A percentile compares a stretch with the other conserved stretches of the same genome.
phyloP scores from a whole-genome alignment of 2,888 invertebrate genomes.

The Microplitis manilae region DNA sequence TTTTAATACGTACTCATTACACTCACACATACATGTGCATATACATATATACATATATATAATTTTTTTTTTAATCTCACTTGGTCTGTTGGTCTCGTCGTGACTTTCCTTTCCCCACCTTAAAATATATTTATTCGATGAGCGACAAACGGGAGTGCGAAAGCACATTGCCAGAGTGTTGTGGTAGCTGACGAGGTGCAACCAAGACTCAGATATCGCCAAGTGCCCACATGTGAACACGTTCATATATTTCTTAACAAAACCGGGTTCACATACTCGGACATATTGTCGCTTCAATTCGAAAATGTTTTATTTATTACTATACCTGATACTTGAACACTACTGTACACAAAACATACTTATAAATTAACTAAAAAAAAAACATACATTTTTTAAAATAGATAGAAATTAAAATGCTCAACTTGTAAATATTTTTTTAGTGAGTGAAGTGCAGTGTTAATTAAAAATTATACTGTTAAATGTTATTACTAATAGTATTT shows the following conservation, averaged over 20 bases:
- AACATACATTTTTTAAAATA: too few relatives aligned
- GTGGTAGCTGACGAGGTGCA: slow-evolving; percentile 54
- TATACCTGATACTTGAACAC: too few relatives aligned
- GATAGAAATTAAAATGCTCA: too few relatives aligned
- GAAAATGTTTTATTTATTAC: too few relatives aligned
- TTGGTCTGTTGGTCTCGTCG: slow-evolving; percentile 11
- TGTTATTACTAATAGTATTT: slow-evolving; percentile 22
- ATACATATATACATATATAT: too few relatives aligned
- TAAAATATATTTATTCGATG: slow-evolving; percentile 35
- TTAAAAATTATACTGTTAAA: neutral
- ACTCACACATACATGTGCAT: too few relatives aligned
- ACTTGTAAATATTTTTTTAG: too few relatives aligned
- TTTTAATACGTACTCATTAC: too few relatives aligned
- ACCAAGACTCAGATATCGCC: slow-evolving; percentile 45
- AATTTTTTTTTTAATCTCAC: slow-evolving; percentile 3
- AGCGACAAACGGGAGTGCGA: slow-evolving; percentile 59
- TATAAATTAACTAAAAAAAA: too few relatives aligned
- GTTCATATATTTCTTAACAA: slow-evolving; percentile 39
- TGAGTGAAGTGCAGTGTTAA: neutral
- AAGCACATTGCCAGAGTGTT: slow-evolving; percentile 55
- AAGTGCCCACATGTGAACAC: slow-evolving; percentile 38
- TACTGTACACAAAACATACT: too few relatives aligned
- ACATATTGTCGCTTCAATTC: slow-evolving; percentile 38
- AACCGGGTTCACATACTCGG: slow-evolving; percentile 40
- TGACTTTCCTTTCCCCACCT: slow-evolving; percentile 22